These are phyloP conservation scores for Anticlea derivata DNA, from an alignment of 2,888 invertebrate genomes.

Conservation along the genomic window DNA sequence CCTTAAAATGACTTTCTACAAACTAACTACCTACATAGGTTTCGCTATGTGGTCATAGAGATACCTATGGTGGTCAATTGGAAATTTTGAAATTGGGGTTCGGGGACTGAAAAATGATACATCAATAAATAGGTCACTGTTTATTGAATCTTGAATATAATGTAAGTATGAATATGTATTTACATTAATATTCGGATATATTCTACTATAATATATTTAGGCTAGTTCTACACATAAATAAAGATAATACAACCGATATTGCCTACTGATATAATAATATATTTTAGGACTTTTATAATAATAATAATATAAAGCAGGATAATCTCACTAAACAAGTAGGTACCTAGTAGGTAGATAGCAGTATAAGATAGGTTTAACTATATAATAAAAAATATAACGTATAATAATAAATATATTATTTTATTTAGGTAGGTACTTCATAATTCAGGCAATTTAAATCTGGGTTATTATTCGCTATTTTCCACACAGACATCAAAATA, in stretches of 20 bases:
- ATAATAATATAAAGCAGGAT: conserved; percentile 22
- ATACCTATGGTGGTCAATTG: too few relatives aligned
- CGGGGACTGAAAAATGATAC: conserved; percentile 29
- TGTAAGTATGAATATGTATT: conserved; percentile 68
- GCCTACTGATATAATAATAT: conserved; percentile 38
- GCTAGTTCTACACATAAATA: conserved; percentile 59
- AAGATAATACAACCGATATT: conserved; percentile 70
- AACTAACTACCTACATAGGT: too few relatives aligned
- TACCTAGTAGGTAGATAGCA: conserved; percentile 25
- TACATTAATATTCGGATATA: conserved; percentile 68
- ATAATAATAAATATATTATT: conserved; percentile 8
- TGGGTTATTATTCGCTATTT: conserved; percentile 8
- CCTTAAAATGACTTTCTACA: too few relatives aligned
- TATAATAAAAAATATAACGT: conserved; percentile 17
- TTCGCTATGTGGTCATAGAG: too few relatives aligned
- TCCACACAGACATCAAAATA: conserved; percentile 17
- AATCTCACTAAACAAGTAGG: conserved; percentile 7
- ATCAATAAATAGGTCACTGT: conserved; percentile 54
- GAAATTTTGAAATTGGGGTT: too few relatives aligned
- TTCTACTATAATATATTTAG: conserved; percentile 59
- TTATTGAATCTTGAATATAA: conserved; percentile 75
- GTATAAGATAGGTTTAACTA: conserved; percentile 26
- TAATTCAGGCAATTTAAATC: conserved; percentile 31
- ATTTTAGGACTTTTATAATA: conserved; percentile 19
- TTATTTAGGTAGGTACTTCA: conserved; percentile 20